phyloP scores from a whole-genome alignment of 2,113 vertebrate genomes.

The Pithys albifrons region DNA sequence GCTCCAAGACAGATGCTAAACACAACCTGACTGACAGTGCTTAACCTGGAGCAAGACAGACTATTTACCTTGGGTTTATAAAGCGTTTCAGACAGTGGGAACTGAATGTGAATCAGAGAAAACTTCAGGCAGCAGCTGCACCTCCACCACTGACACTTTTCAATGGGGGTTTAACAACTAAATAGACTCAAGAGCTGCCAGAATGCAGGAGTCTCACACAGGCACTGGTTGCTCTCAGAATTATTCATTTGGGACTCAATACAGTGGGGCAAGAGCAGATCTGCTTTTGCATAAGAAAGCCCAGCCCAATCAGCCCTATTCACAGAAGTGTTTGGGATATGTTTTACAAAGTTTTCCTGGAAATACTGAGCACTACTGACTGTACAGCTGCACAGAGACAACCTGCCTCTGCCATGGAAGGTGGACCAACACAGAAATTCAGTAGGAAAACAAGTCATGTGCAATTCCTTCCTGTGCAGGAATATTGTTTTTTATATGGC shows the following conservation, averaged over 20 bases:
- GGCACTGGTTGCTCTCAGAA: background rate
- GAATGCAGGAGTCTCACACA: background rate
- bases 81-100: background rate
- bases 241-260: background rate
- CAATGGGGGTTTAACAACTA: background rate
- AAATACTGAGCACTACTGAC: background rate
- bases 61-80: background rate
- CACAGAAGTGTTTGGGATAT: background rate
- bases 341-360: background rate
- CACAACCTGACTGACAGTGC: background rate
- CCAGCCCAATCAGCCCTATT: slow-evolving; percentile 8
- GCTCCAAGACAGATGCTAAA: background rate
- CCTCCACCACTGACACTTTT: background rate
- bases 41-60: background rate
- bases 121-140: slow-evolving; percentile 45
- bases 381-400: background rate
- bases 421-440: background rate
- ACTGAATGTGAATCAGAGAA: background rate
- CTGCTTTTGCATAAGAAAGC: slow-evolving; percentile 44
- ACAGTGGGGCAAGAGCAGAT: background rate
- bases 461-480: background rate
- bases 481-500: background rate
- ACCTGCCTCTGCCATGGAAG: background rate
- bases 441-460: background rate
- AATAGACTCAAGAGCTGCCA: background rate